phyloP scores from a whole-genome alignment of 1,140 invertebrate species.

The Elysia chlorotica region DNA sequence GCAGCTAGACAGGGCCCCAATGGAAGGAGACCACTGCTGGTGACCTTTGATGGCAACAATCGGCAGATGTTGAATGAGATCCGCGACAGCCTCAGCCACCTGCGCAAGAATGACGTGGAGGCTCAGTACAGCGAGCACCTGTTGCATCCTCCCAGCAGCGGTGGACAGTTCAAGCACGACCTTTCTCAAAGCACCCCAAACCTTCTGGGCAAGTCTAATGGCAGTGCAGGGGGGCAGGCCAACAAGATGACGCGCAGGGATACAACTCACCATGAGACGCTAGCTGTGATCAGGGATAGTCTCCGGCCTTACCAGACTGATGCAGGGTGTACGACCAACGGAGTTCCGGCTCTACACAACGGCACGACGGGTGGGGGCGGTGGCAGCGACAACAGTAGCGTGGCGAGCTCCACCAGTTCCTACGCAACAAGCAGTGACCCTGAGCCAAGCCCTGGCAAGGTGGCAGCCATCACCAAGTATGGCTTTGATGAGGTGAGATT shows the following conservation, averaged over 20 bases:
- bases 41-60: slow-evolving; percentile 45
- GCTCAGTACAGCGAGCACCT: slow-evolving; percentile 28
- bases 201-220: slow-evolving; percentile 33
- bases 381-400: slow-evolving; percentile 31
- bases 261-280: slow-evolving; percentile 80
- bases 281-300: slow-evolving; percentile 85
- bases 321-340: slow-evolving; percentile 66
- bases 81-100: slow-evolving; percentile 53
- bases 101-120: slow-evolving; percentile 36
- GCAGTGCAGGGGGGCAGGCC: too few relatives aligned
- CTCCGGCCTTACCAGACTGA: slow-evolving; percentile 81
- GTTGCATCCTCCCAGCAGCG: too few relatives aligned
- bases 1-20: slow-evolving; percentile 29
- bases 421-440: slow-evolving; percentile 62
- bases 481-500: slow-evolving; percentile 58
- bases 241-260: slow-evolving; percentile 32
- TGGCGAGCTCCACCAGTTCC: slow-evolving; percentile 21
- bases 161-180: slow-evolving; percentile 33
- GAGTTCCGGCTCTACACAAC: slow-evolving; percentile 48
- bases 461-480: slow-evolving; percentile 38
- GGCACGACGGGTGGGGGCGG: slow-evolving; percentile 64
- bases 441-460: slow-evolving; percentile 35
- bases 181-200: slow-evolving; percentile 46
- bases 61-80: slow-evolving; percentile 58
- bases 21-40: slow-evolving; percentile 48